phyloP scores from a whole-genome alignment of 2,888 invertebrate species.

The Cybosia mesomella region DNA sequence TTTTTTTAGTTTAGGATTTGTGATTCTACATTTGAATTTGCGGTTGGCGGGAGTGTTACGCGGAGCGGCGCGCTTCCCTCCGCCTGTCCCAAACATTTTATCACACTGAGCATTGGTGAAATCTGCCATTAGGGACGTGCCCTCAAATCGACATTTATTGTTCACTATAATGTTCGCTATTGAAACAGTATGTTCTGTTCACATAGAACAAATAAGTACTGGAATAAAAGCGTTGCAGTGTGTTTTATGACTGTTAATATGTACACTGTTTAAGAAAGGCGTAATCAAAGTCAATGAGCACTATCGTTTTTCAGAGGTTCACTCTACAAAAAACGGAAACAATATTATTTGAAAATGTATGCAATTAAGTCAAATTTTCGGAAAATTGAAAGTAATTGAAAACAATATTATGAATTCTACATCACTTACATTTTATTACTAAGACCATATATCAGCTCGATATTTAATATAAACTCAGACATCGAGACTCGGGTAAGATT shows the following conservation, averaged over 20 bases:
- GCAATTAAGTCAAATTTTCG: not conserved
- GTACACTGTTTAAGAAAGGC: constrained; percentile 31
- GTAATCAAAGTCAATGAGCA: constrained; percentile 12
- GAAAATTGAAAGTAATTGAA: not conserved
- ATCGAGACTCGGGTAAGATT: constrained; percentile 25
- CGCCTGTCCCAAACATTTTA: constrained; percentile 76
- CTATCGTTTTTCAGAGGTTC: not conserved
- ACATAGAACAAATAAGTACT: constrained; percentile 45
- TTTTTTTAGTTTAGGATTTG: constrained; percentile 48
- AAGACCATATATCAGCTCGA: not conserved
- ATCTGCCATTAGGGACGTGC: constrained; percentile 75
- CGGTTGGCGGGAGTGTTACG: constrained; percentile 73
- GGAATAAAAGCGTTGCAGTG: constrained; percentile 44
- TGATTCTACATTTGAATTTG: constrained; percentile 72
- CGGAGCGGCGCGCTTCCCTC: constrained; percentile 68
- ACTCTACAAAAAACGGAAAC: not conserved
- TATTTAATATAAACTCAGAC: constrained; percentile 5
- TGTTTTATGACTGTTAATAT: constrained; percentile 35
- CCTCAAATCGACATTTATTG: constrained; percentile 61
- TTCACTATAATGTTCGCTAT: constrained; percentile 59
- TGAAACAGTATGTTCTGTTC: constrained; percentile 46
- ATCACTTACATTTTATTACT: not conserved
- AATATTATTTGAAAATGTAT: not conserved
- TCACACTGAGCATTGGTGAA: constrained; percentile 78
- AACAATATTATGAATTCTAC: not conserved